Evolutionary conservation across 2,888 invertebrate species (phyloP), one percentile per base, ranked within the genome.

Genomic region (Endotricha flammealis): DNA sequence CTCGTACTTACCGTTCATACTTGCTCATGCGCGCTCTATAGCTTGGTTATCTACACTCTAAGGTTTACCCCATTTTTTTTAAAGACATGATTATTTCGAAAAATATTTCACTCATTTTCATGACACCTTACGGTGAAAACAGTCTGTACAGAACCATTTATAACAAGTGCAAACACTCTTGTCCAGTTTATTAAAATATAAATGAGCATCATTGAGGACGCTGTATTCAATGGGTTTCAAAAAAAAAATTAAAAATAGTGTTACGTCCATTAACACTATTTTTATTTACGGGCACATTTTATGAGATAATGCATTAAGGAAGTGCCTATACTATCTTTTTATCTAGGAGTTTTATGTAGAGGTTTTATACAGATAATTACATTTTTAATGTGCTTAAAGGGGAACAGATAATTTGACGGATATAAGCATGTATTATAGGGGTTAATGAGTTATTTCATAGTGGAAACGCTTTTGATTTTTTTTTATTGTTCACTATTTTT

Each of bases 351-450:
- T 82, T 83, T 72, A 83, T 63, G 81, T 65, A 72, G 78, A 75
- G 81, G 77, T 83, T 83, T 85, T 79, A 83, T 83, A 81, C 71
- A 64, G 80, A 78, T 82, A 82, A 83, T 83, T 78, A 81, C 64
- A 66, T 67, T 64, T 75, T 79, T 72, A 65, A 73, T 64, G 68
- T 58, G 58, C 54, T 59, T 63, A 66, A 72, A 73, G 54, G 67
- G 56, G 70, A 67, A 70, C 75, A 60, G 63, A 64, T 66, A 72
- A 73, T 74, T 73, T 66, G 65, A 67, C 65, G 65, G 62, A 56
- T 55, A 54, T 52, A 58, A 44, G 53, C 57, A 51, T 57, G 48
- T 55, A 57, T 53, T 46, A 42, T 41, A 48, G 41, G 56, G 52
- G 38, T 36, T 39, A 35, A 33, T 31, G 37, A 36, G 34, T 10